phyloP scores from a whole-genome alignment of 2,888 invertebrate genomes.

The Papilio protenor region DNA sequence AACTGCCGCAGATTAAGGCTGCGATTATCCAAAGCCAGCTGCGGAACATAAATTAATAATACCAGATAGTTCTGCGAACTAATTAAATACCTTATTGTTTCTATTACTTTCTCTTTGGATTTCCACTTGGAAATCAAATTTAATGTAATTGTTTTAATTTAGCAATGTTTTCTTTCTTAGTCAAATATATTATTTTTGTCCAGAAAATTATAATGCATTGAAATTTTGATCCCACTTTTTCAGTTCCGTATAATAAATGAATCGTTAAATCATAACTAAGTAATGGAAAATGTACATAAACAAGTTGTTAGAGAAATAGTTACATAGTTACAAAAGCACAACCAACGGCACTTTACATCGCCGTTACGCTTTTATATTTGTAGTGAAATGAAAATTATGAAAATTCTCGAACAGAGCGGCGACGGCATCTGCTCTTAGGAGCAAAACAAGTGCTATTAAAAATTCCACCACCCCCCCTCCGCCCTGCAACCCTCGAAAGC shows the following conservation, averaged over 20 bases:
- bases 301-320: background rate
- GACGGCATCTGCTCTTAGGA: background rate
- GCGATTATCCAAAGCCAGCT: conserved; percentile 20
- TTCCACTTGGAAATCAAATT: background rate
- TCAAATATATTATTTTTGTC: background rate
- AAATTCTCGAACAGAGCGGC: conserved; percentile 7
- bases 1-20: conserved; percentile 20
- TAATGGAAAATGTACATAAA: too few species aligned
- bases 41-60: conserved; percentile 25
- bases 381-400: conserved; percentile 21
- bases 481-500: background rate
- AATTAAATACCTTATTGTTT: conserved; percentile 22
- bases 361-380: background rate
- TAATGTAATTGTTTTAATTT: background rate
- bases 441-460: conserved; percentile 22
- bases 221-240: too few species aligned
- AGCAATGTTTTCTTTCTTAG: background rate
- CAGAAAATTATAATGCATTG: background rate
- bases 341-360: background rate
- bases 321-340: background rate
- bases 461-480: background rate
- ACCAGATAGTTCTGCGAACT: conserved; percentile 9
- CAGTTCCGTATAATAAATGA: too few species aligned
- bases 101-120: background rate
- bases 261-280: too few species aligned